phyloP scores from a whole-genome alignment of 2,888 invertebrate genomes.

The Antheraea assamensis region DNA sequence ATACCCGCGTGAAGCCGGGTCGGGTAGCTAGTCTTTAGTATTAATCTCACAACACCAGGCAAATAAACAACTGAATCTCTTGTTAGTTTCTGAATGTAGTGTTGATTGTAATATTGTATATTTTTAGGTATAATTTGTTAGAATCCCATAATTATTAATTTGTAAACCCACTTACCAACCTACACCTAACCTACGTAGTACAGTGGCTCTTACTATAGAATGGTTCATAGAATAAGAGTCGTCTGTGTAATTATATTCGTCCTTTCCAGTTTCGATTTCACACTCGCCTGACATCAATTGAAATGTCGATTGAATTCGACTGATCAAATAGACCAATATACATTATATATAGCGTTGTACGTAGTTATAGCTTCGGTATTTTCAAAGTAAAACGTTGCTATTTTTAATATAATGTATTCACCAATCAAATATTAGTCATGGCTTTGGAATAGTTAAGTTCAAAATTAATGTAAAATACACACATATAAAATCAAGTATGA shows the following conservation, averaged over 20 bases:
- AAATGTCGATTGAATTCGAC: conserved; percentile 36
- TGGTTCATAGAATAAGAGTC: conserved; percentile 31
- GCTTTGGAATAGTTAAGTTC: not conserved
- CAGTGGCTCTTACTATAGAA: not conserved
- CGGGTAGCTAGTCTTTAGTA: too few relatives aligned
- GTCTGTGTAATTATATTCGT: conserved; percentile 31
- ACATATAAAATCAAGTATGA: not conserved
- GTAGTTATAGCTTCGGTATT: not conserved
- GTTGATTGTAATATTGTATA: too few relatives aligned
- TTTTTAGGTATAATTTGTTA: too few relatives aligned
- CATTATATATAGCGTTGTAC: not conserved
- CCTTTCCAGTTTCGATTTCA: conserved; percentile 45
- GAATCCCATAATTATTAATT: not conserved
- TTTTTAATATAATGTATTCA: not conserved
- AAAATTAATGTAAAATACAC: not conserved
- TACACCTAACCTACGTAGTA: not conserved
- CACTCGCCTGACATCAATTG: conserved; percentile 45
- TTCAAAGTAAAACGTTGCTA: not conserved
- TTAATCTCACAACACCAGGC: too few relatives aligned
- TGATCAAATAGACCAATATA: conserved; percentile 18
- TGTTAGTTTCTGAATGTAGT: too few relatives aligned
- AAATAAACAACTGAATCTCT: too few relatives aligned
- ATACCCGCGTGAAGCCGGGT: too few relatives aligned
- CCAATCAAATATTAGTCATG: not conserved
- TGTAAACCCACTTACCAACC: not conserved